Percentiles rank a stretch among this genome's conserved stretches.
These are phyloP conservation scores for Drosophila limbata DNA, from an alignment of 2,888 invertebrate species.

Conservation along the genomic window DNA sequence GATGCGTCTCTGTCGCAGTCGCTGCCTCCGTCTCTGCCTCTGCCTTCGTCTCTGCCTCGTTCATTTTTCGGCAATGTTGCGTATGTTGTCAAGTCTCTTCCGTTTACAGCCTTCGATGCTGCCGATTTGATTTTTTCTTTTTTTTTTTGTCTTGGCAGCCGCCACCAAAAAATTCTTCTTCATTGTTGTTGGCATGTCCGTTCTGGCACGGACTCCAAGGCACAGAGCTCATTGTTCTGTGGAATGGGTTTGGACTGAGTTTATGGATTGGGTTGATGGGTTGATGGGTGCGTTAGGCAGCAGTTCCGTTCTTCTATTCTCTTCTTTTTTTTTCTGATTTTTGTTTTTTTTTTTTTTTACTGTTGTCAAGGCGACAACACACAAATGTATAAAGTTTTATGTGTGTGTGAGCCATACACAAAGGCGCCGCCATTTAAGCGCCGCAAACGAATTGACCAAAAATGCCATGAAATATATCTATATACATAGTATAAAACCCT, in stretches of 20 bases:
- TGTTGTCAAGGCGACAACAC: constrained; percentile 74
- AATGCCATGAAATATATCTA: constrained; percentile 29
- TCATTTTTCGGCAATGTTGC: constrained; percentile 80
- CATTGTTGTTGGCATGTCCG: constrained; percentile 76
- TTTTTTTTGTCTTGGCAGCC: constrained; percentile 56
- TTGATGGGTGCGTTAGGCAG: constrained; percentile 58
- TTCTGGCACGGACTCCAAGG: constrained; percentile 71
- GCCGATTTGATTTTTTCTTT: constrained; percentile 43
- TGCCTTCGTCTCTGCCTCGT: constrained; percentile 40
- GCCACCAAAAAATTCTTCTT: constrained; percentile 47
- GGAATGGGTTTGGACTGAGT: constrained; percentile 8
- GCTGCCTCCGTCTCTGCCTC: constrained; percentile 1
- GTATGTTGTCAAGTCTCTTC: constrained; percentile 81
- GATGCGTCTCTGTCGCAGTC: constrained; percentile 47
- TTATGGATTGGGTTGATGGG: constrained; percentile 11
- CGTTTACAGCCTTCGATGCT: constrained; percentile 66
- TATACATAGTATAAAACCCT: constrained; percentile 25
- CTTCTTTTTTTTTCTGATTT: constrained; percentile 19
- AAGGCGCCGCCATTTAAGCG: constrained; percentile 71
- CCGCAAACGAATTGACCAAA: constrained; percentile 50
- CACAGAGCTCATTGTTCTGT: constrained; percentile 55
- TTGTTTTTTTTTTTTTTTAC: constrained; percentile 58
- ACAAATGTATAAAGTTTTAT: constrained; percentile 36
- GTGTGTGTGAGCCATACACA: constrained; percentile 37
- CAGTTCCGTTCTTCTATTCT: constrained; percentile 65